A percentile compares a stretch with the other conserved stretches of the same genome.
phyloP scores from a whole-genome alignment of 2,888 invertebrate species.

The Nesidiocoris tenuis region DNA sequence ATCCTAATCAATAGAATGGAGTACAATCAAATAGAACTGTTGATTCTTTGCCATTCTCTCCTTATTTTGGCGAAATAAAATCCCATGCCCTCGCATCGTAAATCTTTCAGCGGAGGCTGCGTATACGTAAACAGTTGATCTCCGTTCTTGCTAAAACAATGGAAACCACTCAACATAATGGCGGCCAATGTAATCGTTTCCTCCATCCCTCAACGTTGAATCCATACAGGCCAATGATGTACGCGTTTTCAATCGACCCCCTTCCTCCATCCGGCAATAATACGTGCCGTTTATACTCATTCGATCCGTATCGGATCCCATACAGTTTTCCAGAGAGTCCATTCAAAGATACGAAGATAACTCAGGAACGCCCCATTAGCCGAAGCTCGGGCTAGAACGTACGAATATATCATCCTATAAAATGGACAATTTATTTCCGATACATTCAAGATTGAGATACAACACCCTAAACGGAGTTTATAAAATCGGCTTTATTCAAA shows the following conservation, averaged over 20 bases:
- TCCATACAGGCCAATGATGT: neutral
- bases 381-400: neutral
- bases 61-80: too few relatives aligned
- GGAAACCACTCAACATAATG: neutral
- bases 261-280: neutral
- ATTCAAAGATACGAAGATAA: neutral
- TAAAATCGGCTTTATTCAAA: neutral
- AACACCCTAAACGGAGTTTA: neutral
- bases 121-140: neutral
- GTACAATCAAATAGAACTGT: too few relatives aligned
- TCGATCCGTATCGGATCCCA: neutral
- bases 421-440: neutral
- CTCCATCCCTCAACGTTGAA: neutral
- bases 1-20: too few relatives aligned
- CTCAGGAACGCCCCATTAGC: neutral
- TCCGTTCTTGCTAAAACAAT: neutral
- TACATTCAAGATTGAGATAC: neutral
- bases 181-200: neutral
- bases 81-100: neutral
- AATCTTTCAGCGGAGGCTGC: neutral
- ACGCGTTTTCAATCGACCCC: neutral
- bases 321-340: neutral
- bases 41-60: too few relatives aligned
- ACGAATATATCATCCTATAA: neutral
- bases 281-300: neutral